Percentiles rank a stretch among this genome's conserved stretches.
These are phyloP conservation scores for Gobio occitaniae DNA, from an alignment of 2,797 vertebrate genomes.

Conservation along the genomic window DNA sequence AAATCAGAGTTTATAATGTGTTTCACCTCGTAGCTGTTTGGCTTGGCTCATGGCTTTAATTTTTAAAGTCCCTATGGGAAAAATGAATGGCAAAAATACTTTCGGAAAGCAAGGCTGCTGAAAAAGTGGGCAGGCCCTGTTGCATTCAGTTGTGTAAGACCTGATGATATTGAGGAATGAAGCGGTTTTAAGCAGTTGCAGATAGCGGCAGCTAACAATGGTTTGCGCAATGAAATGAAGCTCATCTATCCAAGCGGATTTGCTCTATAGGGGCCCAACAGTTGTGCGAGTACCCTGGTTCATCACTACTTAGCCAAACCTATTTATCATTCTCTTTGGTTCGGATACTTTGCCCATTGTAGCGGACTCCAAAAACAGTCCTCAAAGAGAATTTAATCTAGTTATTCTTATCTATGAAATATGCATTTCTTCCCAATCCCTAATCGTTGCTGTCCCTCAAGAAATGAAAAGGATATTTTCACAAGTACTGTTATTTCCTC, in stretches of 20 bases:
- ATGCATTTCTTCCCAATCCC: constrained; percentile 56
- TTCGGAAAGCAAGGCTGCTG: background rate
- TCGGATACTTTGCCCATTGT: constrained; percentile 15
- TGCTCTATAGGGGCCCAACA: background rate
- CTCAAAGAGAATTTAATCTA: constrained; percentile 51
- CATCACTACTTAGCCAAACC: background rate
- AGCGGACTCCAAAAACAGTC: background rate
- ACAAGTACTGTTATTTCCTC: constrained; percentile 20
- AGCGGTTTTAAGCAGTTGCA: background rate
- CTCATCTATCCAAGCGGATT: background rate
- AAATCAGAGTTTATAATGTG: background rate
- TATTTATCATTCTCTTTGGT: constrained; percentile 3
- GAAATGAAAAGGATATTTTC: constrained; percentile 37
- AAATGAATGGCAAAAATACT: background rate
- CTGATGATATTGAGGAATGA: background rate
- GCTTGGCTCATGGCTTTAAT: background rate
- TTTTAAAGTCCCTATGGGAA: background rate
- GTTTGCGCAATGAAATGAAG: background rate
- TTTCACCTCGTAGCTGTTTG: background rate
- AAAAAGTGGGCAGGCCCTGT: background rate
- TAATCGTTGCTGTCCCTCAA: constrained; percentile 43
- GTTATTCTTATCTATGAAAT: constrained; percentile 53
- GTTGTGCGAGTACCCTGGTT: background rate
- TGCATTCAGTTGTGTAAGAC: background rate
- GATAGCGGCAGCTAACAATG: background rate